Conservation (phyloP, 2,113 vertebrate species). For the Perca fluviatilis region DNA sequence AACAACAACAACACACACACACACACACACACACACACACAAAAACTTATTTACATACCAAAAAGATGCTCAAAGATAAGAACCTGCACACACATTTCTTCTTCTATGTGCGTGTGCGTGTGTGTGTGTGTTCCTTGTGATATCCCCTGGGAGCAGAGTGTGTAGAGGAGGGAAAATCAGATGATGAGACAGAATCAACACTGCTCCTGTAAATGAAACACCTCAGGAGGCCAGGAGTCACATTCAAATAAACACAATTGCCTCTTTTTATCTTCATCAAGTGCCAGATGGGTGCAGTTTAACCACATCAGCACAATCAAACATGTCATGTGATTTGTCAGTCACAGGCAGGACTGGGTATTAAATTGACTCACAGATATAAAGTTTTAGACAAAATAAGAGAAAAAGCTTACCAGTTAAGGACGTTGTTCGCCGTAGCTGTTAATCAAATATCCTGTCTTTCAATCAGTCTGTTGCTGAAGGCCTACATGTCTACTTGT, state of each 20-base stretch:
- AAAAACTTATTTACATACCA: no score
- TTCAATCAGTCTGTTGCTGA: not conserved
- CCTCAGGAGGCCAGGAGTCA: constrained; percentile 54
- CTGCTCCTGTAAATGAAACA: constrained; percentile 65
- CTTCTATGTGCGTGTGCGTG: not conserved
- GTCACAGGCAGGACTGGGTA: not conserved
- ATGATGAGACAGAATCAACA: constrained; percentile 74
- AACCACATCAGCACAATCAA: constrained; percentile 50
- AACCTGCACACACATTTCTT: constrained; percentile 42
- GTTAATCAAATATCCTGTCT: not conserved
- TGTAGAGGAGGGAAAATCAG: constrained; percentile 65
- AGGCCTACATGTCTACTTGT: not conserved
- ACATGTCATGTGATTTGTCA: constrained; percentile 48
- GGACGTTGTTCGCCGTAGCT: not conserved
- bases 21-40: not conserved
- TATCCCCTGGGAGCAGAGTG: constrained; percentile 59
- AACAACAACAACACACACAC: not conserved
- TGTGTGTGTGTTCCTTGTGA: constrained; percentile 67
- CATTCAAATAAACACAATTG: constrained; percentile 45
- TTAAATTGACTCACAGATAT: not conserved
- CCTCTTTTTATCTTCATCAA: constrained; percentile 32
- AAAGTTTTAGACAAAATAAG: not conserved
- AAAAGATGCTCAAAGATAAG: not conserved
- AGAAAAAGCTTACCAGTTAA: not conserved
- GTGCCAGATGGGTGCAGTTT: constrained; percentile 38